Evolutionary conservation across 2,888 invertebrate species (phyloP).

Genomic region (Clunio marinus): DNA sequence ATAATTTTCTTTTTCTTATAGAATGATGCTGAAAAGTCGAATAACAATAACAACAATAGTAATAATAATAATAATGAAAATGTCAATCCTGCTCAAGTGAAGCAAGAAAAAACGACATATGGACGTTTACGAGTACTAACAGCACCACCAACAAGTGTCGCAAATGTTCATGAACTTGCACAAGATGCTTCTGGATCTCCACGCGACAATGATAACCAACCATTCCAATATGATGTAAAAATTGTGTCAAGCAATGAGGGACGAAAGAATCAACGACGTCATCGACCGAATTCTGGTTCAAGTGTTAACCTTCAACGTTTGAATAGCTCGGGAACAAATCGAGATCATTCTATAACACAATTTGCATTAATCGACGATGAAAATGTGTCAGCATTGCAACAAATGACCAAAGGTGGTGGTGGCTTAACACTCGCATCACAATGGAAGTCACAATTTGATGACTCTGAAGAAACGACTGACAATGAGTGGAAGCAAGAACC

Average conservation of each 20-base stretch:
- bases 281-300: constrained; percentile 46
- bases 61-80: constrained; percentile 41
- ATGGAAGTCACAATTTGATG: constrained; percentile 95
- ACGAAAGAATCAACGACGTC: constrained; percentile 41
- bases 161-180: constrained; percentile 51
- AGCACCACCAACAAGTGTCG: constrained; percentile 60
- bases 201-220: constrained; percentile 44
- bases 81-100: constrained; percentile 41
- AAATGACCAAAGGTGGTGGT: constrained; percentile 83
- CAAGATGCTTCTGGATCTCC: constrained; percentile 46
- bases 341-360: constrained; percentile 82
- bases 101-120: constrained; percentile 62
- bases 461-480: constrained; percentile 90
- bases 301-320: constrained; percentile 26
- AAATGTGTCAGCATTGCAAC: constrained; percentile 82
- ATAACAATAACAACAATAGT: constrained; percentile 41
- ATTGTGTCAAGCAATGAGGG: constrained; percentile 40
- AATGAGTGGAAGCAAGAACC: constrained; percentile 90
- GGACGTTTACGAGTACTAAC: constrained; percentile 69
- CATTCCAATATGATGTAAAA: constrained; percentile 44
- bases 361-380: constrained; percentile 92
- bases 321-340: constrained; percentile 53
- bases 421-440: constrained; percentile 87
- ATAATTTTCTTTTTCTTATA: constrained; percentile 15
- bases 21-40: constrained; percentile 41